Base-by-base conservation (phyloP, 1,140 invertebrate genomes). In the Sesamia nonagrioides region DNA sequence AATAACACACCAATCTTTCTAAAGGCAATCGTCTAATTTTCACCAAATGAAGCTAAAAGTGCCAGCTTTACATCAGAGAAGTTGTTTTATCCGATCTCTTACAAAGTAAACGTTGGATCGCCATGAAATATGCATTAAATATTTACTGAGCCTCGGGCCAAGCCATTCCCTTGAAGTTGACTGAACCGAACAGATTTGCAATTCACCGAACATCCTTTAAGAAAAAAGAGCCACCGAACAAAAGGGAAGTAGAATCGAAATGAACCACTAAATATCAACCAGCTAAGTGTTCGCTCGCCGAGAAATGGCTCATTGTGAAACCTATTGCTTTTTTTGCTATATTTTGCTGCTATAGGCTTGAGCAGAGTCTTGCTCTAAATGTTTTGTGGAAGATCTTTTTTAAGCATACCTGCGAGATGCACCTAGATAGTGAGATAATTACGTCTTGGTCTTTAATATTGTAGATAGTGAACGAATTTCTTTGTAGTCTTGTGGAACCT, bases 71-170 rank as follows among this genome's bases (percentile, higher is more conserved):
- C 79, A 81, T 77, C 82, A 85, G 61, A 78, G 78, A 76, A 85
- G 84, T 89, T 89, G 88, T 88, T 89, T 84, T 86, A 86, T 89
- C 82, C 85, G 86, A 91, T 92, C 84, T 89, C 84, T 90, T 91
- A 89, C 90, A 90, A 90, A 92, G 89, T 86, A 92, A 92, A 89
- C 84, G 86, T 86, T 84, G 85, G 75, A 81, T 83, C 80, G 86
- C 85, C 88, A 93, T 94, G 92, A 92, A 94, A 94, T 93, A 93
- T 92, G 90, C 90, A 93, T 94, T 91, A 91, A 94, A 93, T 94
- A 93, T 93, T 94, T 93, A 92, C 91, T 88, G 88, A 92, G 91
- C 85, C 85, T 82, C 88, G 81, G 82, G 84, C 78, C 85, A 80
- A 88, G 86, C 86, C 86, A 85, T 80, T 91, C 87, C 84, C 89